These are phyloP conservation scores for Ditylenchus dipsaci DNA, from an alignment of 1,140 invertebrate species.

Conservation along the genomic window DNA sequence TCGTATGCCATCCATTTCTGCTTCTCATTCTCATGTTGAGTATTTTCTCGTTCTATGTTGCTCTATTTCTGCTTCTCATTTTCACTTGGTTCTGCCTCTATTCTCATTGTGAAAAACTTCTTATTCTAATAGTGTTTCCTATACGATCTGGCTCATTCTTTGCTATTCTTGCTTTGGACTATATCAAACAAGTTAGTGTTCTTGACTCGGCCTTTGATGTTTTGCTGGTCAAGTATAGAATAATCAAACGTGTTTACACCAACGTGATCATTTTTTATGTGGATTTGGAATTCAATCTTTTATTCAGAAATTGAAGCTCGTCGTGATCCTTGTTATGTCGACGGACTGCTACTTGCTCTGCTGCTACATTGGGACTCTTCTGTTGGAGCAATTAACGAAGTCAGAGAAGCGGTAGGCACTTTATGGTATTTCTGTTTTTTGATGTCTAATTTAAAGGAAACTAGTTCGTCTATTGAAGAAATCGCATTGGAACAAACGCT, in stretches of 20 bases:
- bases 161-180: too few relatives aligned
- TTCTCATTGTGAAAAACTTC: too few relatives aligned
- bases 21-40: too few relatives aligned
- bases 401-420: neutral
- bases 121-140: too few relatives aligned
- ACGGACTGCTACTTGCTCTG: conserved; percentile 4
- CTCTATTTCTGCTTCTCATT: too few relatives aligned
- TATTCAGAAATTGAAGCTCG: conserved; percentile 22
- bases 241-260: conserved; percentile 68
- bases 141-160: too few relatives aligned
- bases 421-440: neutral
- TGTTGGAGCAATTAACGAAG: neutral
- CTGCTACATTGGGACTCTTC: conserved; percentile 24
- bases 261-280: conserved; percentile 59
- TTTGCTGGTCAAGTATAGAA: conserved; percentile 71
- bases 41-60: too few relatives aligned
- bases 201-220: conserved; percentile 75
- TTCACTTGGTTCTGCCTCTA: too few relatives aligned
- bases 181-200: conserved; percentile 70
- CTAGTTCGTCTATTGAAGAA: neutral
- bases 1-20: too few relatives aligned
- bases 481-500: conserved; percentile 15
- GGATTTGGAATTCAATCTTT: neutral
- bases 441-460: neutral
- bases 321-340: conserved; percentile 21